Evolutionary conservation across 2,888 invertebrate genomes (phyloP), one percentile per base, ranked within the genome.

Genomic region (Meliscaeva auricollis): DNA sequence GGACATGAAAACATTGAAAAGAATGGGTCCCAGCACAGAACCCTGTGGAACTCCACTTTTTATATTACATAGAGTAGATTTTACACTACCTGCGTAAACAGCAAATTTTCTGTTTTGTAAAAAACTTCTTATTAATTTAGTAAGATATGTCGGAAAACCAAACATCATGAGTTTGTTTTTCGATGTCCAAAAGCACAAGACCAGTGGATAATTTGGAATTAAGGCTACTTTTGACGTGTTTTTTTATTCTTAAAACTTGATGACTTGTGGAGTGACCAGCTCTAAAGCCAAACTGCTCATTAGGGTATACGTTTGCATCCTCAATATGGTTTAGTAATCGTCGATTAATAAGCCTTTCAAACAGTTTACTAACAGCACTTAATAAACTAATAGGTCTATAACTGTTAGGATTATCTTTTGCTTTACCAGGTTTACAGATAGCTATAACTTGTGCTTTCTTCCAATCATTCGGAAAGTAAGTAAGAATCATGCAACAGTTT

Each of bases 401-500:
- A 32, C 32, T 20, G 9, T 17, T 48, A 20, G 48, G 48, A 3
- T 11, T 48, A 48, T 48, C 48, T 15, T 20, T 48, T 7, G 30
- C 17, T 9, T 56, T 56, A 15, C 54, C 54, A n/a, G 32, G 32
- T 9, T 56, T 56, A 9, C 32, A n/a, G 4, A 56, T 17, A 11
- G 30, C 8, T 8, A 32, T 30, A 15, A n/a, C 22, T 56, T 56
- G 30, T 9, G 22, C 52, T 41, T 26, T 56, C 41, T 52, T 56
- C 30, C 54, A 35, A 32, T 74, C 50, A 22, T 54, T 62, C 22
- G 30, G 60, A 30, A 60, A 26, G 15, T 56, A 56, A 3, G 15
- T 32, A 9, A 32, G 15, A 4, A 15, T 32, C n/a, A 48, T 5
- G 17, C 32, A 32, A 41, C 5, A 2, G 13, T 41, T 41, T 3